These are phyloP conservation scores for Sisor rabdophorus DNA, from an alignment of 2,113 vertebrate species.

Conservation along the genomic window DNA sequence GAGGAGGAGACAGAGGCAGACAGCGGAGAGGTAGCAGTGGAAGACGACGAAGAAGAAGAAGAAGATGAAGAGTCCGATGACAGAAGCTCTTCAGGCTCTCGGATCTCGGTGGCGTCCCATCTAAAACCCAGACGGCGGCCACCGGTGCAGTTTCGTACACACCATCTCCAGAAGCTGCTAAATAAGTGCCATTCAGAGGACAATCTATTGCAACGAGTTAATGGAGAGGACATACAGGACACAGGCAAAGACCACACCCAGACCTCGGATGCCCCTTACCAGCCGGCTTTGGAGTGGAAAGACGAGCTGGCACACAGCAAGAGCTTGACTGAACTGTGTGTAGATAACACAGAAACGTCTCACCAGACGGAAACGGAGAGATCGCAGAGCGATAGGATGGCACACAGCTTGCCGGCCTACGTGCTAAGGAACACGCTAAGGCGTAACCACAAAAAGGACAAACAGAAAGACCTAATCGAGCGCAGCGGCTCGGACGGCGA, in stretches of 20 bases:
- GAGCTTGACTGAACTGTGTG: constrained; percentile 75
- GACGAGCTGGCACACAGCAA: constrained; percentile 65
- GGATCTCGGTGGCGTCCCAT: constrained; percentile 53
- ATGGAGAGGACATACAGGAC: not conserved
- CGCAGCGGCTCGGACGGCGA: constrained; percentile 57
- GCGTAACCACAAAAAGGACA: constrained; percentile 17
- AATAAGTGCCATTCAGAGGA: constrained; percentile 85
- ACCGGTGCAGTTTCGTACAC: constrained; percentile 69
- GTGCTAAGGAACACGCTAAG: constrained; percentile 49
- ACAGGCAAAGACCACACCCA: not conserved
- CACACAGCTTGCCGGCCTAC: constrained; percentile 46
- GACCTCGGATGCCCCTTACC: not conserved
- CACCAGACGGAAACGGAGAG: not conserved
- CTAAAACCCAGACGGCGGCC: constrained; percentile 74
- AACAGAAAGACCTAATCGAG: not conserved
- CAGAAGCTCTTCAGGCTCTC: constrained; percentile 55
- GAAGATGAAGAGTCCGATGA: constrained; percentile 57
- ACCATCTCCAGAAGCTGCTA: constrained; percentile 60
- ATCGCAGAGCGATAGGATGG: constrained; percentile 31
- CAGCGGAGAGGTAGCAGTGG: constrained; percentile 48
- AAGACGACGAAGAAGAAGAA: constrained; percentile 46
- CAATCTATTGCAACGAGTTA: constrained; percentile 77
- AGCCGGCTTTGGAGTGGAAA: not conserved
- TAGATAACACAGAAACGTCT: constrained; percentile 27
- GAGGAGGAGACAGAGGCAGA: constrained; percentile 32